Conservation (phyloP, 2,113 vertebrate species). For the Podarcis raffonei region DNA sequence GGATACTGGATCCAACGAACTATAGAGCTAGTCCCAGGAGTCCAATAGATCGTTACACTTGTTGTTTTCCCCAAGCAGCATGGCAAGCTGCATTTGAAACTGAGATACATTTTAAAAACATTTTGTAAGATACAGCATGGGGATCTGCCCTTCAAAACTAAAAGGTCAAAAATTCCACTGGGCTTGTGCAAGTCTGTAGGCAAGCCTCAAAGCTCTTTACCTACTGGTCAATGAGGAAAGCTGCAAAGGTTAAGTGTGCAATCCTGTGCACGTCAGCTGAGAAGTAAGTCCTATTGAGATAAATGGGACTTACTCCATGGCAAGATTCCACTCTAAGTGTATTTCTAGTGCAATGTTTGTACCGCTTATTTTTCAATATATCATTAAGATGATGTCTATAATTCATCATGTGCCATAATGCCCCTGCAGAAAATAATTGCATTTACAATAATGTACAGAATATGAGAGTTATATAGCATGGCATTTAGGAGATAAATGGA, state of each 20-base stretch:
- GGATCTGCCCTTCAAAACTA: not conserved
- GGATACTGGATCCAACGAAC: not conserved
- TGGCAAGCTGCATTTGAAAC: not conserved
- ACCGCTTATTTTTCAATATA: not conserved
- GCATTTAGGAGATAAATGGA: conserved; percentile 5
- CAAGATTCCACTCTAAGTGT: not conserved
- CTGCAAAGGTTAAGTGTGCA: not conserved
- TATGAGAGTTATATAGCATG: not conserved
- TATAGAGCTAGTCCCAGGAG: not conserved
- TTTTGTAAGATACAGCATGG: not conserved
- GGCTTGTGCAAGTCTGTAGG: not conserved
- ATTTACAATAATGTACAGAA: not conserved
- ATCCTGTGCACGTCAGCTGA: not conserved
- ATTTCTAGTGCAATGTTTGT: not conserved
- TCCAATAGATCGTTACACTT: not conserved
- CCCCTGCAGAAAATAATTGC: conserved; percentile 16
- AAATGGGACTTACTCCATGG: not conserved
- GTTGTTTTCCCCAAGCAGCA: not conserved
- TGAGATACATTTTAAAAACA: not conserved
- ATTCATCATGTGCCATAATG: not conserved
- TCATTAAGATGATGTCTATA: not conserved
- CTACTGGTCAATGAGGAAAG: not conserved
- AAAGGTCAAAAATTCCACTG: not conserved
- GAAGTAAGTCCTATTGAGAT: not conserved
- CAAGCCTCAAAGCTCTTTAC: not conserved